phyloP scores from a whole-genome alignment of 1,140 invertebrate species.

The Sogatella furcifera region DNA sequence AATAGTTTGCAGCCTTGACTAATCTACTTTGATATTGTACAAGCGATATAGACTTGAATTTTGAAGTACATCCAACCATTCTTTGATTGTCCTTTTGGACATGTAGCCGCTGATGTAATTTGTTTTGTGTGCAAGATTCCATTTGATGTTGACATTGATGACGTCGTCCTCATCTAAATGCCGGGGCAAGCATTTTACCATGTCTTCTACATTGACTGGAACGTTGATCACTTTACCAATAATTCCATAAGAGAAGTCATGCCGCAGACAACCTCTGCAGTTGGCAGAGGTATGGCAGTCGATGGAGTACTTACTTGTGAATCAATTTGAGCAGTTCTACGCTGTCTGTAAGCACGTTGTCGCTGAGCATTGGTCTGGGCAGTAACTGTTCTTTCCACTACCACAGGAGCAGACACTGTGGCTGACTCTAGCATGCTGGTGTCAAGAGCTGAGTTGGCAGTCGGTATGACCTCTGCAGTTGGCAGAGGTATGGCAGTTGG shows the following conservation, averaged over 20 bases:
- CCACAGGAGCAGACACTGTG: too few species aligned
- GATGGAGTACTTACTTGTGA: too few species aligned
- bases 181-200: neutral
- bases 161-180: slow-evolving; percentile 4
- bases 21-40: slow-evolving; percentile 19
- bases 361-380: too few species aligned
- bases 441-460: too few species aligned
- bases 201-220: neutral
- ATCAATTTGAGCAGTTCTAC: too few species aligned
- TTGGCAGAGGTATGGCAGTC: too few species aligned
- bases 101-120: slow-evolving; percentile 15
- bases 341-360: too few species aligned
- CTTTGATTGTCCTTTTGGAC: slow-evolving; percentile 13
- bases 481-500: too few species aligned
- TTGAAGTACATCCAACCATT: slow-evolving; percentile 15
- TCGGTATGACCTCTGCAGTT: too few species aligned
- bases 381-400: too few species aligned
- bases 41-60: slow-evolving; percentile 17
- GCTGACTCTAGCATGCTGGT: too few species aligned
- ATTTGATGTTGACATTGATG: slow-evolving; percentile 8
- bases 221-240: neutral
- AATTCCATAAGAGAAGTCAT: neutral
- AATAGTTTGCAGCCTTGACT: slow-evolving; percentile 13
- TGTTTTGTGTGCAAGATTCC: slow-evolving; percentile 7
- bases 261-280: neutral